phyloP scores from a whole-genome alignment of 2,888 invertebrate species.

The Linnaemya vulpina region DNA sequence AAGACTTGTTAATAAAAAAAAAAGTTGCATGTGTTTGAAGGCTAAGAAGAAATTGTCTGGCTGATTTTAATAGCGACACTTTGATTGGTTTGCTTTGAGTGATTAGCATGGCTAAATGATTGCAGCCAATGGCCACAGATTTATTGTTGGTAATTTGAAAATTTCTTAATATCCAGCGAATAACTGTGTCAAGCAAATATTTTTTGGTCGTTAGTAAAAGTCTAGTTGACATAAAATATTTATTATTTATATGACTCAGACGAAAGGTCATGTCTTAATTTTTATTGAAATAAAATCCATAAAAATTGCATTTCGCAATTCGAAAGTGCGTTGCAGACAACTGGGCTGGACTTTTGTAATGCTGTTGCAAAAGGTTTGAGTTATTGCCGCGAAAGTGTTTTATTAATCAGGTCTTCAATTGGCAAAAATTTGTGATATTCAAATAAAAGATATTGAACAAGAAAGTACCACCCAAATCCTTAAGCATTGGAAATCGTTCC shows the following conservation, averaged over 20 bases:
- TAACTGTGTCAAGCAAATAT: conserved; percentile 31
- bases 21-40: background rate
- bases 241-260: background rate
- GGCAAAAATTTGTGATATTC: no score
- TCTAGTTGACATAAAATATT: background rate
- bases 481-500: no score
- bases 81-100: conserved; percentile 56
- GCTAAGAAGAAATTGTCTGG: conserved; percentile 48
- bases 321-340: no score
- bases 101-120: conserved; percentile 57
- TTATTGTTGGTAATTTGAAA: conserved; percentile 31
- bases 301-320: background rate
- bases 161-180: conserved; percentile 1
- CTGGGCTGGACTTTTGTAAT: background rate
- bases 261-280: background rate
- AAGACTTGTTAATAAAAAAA: background rate
- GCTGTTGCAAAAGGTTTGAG: no score
- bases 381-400: no score
- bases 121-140: conserved; percentile 33
- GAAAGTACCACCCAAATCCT: no score
- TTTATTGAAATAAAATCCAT: background rate
- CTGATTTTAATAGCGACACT: conserved; percentile 50
- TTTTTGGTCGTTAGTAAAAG: background rate
- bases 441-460: no score
- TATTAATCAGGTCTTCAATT: no score